Base-by-base conservation (phyloP, 2,113 vertebrate species). In the Poecile atricapillus region DNA sequence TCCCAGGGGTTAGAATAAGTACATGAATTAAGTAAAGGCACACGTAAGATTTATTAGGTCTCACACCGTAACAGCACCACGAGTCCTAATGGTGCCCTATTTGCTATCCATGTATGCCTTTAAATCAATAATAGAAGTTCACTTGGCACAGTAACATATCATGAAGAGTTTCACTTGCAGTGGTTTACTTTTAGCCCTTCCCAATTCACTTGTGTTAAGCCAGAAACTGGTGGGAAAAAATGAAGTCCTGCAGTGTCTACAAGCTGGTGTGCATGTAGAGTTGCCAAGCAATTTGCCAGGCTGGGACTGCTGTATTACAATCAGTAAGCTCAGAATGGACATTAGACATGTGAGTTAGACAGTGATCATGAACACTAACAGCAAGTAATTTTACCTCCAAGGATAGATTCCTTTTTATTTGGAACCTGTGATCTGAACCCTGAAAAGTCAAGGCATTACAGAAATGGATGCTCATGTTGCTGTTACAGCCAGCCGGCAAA, bases 251-350 rank as follows among this genome's bases (percentile, higher is more conserved):
- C 14, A 46, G 41, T 3, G 13, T 31, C n/a, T 76, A 69, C n/a
- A 71, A 70, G 52, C 0, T 89, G 55, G 23, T 35, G 41, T 87
- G 43, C 37, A 33, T 20, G 25, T 0, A 33, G 13, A 10, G 19
- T 0, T 47, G n/a, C 67, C 46, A 80, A 69, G 31, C 37, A 69
- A 77, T 47, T 33, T 0, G 0, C 8, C 49, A 60, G 49, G 52
- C 33, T 78, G 41, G 24, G 41, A 56, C 28, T 33, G 47, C 24
- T n/a, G 37, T 18, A 9, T 46, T n/a, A 19, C 0, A 0, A 18
- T 15, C 55, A 52, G 23, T 41, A 80, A 65, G 37, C 62, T 85
- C 71, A 69, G 28, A 59, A 65, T 15, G 78, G 23, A 35, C 39
- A 16, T 11, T 5, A 46, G 18, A 41, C 30, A 70, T 0, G 6